Percentiles rank a stretch among this genome's conserved stretches.
phyloP scores from a whole-genome alignment of 2,888 invertebrate species.

The Rosalia funebris region DNA sequence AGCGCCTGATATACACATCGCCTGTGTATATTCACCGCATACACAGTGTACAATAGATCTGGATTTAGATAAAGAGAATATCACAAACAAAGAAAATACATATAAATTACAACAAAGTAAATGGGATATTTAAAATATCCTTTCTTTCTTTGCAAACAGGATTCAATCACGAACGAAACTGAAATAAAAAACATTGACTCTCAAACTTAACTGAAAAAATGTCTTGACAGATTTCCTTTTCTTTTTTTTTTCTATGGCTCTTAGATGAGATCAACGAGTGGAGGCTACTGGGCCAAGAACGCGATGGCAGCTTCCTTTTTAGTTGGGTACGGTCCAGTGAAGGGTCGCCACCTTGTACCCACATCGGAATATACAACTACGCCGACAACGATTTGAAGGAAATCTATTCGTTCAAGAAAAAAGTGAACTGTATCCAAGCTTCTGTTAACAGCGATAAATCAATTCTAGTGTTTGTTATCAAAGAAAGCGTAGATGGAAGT shows the following conservation, averaged over 20 bases:
- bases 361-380: constrained; percentile 72
- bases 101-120: no score
- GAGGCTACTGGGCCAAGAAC: constrained; percentile 84
- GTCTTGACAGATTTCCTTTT: no score
- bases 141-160: no score
- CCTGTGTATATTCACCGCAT: no score
- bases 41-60: no score
- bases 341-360: constrained; percentile 46
- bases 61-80: no score
- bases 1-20: no score
- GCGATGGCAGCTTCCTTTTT: constrained; percentile 77
- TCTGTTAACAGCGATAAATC: constrained; percentile 77
- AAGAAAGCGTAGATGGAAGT: constrained; percentile 61
- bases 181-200: no score
- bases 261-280: constrained; percentile 78
- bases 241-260: constrained; percentile 21
- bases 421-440: constrained; percentile 80
- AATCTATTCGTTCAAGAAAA: constrained; percentile 72
- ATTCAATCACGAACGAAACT: no score
- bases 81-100: no score
- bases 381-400: constrained; percentile 69
- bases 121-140: no score
- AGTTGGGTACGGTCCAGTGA: constrained; percentile 68
- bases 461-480: constrained; percentile 71
- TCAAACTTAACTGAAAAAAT: no score